A percentile compares a stretch with the other conserved stretches of the same genome.
These are phyloP conservation scores for Popillia japonica DNA, from an alignment of 1,140 invertebrate genomes.

Conservation along the genomic window DNA sequence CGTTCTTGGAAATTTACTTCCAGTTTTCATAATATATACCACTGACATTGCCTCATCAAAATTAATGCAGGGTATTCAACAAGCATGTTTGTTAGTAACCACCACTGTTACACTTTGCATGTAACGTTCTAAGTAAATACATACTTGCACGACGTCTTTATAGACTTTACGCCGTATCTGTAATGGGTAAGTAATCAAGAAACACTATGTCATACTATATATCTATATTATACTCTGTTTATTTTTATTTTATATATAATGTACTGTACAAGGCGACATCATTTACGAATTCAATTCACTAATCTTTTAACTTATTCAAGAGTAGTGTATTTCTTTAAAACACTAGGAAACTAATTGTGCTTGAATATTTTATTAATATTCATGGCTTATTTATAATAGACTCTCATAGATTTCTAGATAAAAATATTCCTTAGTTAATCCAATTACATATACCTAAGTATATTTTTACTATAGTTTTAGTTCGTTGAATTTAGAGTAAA, in stretches of 20 bases:
- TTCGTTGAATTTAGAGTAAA: slow-evolving; percentile 24
- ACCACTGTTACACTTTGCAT: not conserved
- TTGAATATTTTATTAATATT: not conserved
- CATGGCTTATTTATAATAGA: slow-evolving; percentile 17
- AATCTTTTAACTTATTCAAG: not conserved
- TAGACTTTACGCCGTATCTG: not conserved
- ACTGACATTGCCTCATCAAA: too few relatives aligned
- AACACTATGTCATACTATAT: not conserved
- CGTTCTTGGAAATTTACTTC: too few relatives aligned
- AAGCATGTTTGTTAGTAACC: not conserved
- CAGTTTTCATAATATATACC: too few relatives aligned
- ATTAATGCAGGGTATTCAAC: not conserved
- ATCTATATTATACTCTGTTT: not conserved
- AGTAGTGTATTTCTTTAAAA: not conserved
- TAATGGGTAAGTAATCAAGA: slow-evolving; percentile 16
- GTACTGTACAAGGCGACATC: not conserved
- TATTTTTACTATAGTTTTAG: slow-evolving; percentile 13
- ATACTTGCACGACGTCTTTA: not conserved
- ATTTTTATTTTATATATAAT: not conserved
- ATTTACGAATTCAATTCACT: not conserved
- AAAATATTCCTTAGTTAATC: slow-evolving; percentile 25
- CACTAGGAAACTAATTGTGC: not conserved
- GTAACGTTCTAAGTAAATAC: not conserved
- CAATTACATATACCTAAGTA: slow-evolving; percentile 17
- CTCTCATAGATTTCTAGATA: not conserved